Conservation (phyloP, 2,888 invertebrate genomes). For the Epinotia bilunana region DNA sequence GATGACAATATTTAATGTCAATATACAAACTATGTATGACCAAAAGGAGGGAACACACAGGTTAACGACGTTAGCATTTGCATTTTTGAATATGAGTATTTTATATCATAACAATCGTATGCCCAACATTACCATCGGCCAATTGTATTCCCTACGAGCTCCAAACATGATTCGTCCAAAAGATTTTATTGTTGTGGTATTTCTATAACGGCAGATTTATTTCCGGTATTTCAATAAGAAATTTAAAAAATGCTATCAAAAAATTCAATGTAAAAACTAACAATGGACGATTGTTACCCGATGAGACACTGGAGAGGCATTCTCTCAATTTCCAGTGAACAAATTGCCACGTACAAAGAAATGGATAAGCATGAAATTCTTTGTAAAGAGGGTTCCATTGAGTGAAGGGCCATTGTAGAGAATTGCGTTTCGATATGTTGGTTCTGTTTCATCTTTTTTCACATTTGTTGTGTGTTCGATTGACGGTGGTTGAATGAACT, state of each 20-base stretch:
- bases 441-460: background rate
- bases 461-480: background rate
- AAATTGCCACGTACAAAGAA: constrained; percentile 45
- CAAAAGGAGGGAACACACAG: too few relatives aligned
- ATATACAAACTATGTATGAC: too few relatives aligned
- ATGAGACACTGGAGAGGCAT: constrained; percentile 39
- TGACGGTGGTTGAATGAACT: background rate
- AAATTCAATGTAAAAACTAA: constrained; percentile 35
- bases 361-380: constrained; percentile 43
- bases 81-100: too few relatives aligned
- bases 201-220: background rate
- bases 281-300: constrained; percentile 40
- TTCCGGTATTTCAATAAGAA: background rate
- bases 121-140: too few relatives aligned
- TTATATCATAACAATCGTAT: too few relatives aligned
- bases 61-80: too few relatives aligned
- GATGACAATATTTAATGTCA: too few relatives aligned
- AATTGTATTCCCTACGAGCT: too few relatives aligned
- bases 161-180: too few relatives aligned
- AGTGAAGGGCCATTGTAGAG: constrained; percentile 31
- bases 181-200: too few relatives aligned
- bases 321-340: constrained; percentile 42
- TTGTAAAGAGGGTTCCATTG: constrained; percentile 40
- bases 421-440: constrained; percentile 19
- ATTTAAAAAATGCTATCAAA: constrained; percentile 26